Evolutionary conservation across 2,888 invertebrate genomes (phyloP).

Genomic region (Drosophila tripunctata): DNA sequence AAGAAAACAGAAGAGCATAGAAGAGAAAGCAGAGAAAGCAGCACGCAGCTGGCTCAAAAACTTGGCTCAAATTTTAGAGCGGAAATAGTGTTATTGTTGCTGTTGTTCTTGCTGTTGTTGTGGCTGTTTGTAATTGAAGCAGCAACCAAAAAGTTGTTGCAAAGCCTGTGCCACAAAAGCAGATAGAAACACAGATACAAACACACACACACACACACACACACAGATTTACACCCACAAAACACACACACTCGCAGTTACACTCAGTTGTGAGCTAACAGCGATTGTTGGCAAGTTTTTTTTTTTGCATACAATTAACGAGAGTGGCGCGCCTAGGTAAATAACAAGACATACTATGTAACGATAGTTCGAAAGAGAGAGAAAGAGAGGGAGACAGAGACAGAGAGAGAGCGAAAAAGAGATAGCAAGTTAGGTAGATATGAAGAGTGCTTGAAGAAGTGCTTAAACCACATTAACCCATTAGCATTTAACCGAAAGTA

Average conservation of each 20-base stretch:
- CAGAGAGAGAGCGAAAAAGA: not conserved
- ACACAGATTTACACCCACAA: constrained; percentile 7
- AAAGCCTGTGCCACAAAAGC: constrained; percentile 61
- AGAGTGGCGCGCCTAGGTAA: constrained; percentile 76
- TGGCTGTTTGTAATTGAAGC: constrained; percentile 65
- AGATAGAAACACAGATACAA: not conserved
- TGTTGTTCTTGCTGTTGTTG: constrained; percentile 34
- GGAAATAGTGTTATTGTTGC: constrained; percentile 67
- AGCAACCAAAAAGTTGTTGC: constrained; percentile 69
- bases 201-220: constrained; percentile 28
- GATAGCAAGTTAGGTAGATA: too few species aligned
- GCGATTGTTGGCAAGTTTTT: constrained; percentile 72
- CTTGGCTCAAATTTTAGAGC: constrained; percentile 78
- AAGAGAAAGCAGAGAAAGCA: not conserved
- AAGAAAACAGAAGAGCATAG: constrained; percentile 8
- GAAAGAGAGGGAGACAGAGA: not conserved
- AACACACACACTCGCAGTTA: constrained; percentile 6
- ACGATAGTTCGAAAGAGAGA: constrained; percentile 9
- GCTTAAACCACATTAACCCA: constrained; percentile 67
- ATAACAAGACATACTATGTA: constrained; percentile 62
- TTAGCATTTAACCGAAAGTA: constrained; percentile 19
- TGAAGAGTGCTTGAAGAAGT: too few species aligned
- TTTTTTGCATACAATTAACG: constrained; percentile 81
- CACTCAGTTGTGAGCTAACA: constrained; percentile 28
- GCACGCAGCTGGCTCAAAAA: constrained; percentile 69